Evolutionary conservation across 2,797 vertebrate genomes (phyloP), one percentile per base, ranked within the genome.

Genomic region (Zenarchopterus dispar): DNA sequence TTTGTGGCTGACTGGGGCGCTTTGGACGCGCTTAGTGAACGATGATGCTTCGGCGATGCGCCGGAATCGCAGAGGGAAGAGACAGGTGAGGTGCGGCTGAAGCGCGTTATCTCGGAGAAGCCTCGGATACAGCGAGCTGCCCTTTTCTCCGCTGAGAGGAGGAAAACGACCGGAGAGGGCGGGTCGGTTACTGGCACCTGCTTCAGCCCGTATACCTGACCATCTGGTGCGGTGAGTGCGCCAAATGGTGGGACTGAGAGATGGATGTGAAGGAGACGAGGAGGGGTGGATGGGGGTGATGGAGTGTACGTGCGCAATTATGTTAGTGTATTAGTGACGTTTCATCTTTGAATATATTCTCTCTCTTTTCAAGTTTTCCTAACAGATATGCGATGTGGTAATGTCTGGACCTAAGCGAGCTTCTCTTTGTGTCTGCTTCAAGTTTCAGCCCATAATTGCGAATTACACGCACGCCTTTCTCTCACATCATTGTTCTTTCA

Each of bases 41-140:
- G 80, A 85, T 76, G 87, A 91, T 92, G 89, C 77, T 80, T 75
- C 89, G 81, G 82, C 76, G 80, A 73, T 86, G 83, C 88, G 84
- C 85, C 84, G 76, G 81, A 72, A 51, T 70, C 77, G 70, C 67
- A 70, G 79, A 86, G 75, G 75, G 83, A 81, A 84, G 81, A 91
- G 82, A 82, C 91, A 92, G 91, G 91, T 92, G 91, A 92, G 91
- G 88, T 83, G 89, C 90, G 90, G 90, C 84, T 78, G 79, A 80
- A 56, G 78, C 82, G 76, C 84, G 67, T 45, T 77, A n/a, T 79
- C 75, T 65, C 68, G 70, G 23, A 62, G 58, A 80, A 31, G 67
- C 62, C 70, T 66, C 71, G 80, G 80, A 78, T 70, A 79, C 78
- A 54, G 65, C 62, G 64, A 75, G 63, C 56, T 61, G 60, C 54